Percentiles rank a stretch among this genome's conserved stretches.
phyloP scores from a whole-genome alignment of 37 sponge, comb jelly and placozoan species.

The Aplysina aerophoba region DNA sequence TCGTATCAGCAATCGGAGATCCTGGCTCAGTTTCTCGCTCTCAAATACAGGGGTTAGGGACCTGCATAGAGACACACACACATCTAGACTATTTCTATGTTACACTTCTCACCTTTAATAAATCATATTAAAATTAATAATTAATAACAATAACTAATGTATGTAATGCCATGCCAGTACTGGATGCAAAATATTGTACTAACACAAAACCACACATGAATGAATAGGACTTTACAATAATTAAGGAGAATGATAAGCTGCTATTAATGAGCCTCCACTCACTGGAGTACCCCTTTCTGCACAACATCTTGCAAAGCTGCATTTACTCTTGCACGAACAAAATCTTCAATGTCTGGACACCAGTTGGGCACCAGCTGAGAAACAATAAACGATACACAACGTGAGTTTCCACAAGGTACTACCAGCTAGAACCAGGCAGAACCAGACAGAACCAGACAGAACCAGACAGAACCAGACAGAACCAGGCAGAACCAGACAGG shows the following conservation, averaged over 20 bases:
- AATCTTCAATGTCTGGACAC: constrained; percentile 34
- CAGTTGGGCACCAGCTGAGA: constrained; percentile 55
- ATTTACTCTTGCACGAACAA: constrained; percentile 43
- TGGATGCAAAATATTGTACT: neutral
- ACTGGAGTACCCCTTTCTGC: constrained; percentile 72
- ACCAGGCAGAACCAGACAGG: too few species aligned
- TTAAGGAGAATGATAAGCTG: too few species aligned
- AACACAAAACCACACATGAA: neutral
- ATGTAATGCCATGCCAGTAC: too few species aligned
- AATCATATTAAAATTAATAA: neutral
- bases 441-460: too few species aligned
- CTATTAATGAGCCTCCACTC: neutral
- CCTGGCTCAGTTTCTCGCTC: constrained; percentile 70
- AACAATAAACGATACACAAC: neutral
- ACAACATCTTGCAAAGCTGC: constrained; percentile 66
- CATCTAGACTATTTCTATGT: neutral
- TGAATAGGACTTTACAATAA: too few species aligned
- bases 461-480: too few species aligned
- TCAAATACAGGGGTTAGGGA: constrained; percentile 78
- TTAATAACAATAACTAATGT: too few species aligned
- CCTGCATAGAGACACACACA: constrained; percentile 31
- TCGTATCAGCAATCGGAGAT: constrained; percentile 49
- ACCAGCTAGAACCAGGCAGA: too few species aligned
- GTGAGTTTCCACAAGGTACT: too few species aligned
- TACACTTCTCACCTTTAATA: neutral